Conservation (phyloP, 2,797 vertebrate genomes). For the Neoniphon sammara region DNA sequence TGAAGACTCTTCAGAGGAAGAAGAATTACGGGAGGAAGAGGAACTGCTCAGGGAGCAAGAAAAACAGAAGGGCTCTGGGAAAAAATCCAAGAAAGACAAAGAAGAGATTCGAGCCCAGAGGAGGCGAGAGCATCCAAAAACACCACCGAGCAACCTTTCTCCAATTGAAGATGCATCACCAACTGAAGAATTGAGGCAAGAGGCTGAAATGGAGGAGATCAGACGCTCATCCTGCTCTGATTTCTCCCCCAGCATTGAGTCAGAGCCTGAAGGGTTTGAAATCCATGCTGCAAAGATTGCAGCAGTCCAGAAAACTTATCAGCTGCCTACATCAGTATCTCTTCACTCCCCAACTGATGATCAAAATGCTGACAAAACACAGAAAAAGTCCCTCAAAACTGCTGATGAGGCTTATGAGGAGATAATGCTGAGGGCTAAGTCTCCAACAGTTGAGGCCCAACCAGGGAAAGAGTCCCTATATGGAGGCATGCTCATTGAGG, state of each 20-base stretch:
- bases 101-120: conserved; percentile 96
- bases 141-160: conserved; percentile 96
- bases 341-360: conserved; percentile 94
- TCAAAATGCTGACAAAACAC: conserved; percentile 73
- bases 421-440: conserved; percentile 90
- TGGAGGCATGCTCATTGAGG: conserved; percentile 96
- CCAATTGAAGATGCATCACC: conserved; percentile 99
- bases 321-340: conserved; percentile 91
- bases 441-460: conserved; percentile 85
- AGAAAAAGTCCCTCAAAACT: conserved; percentile 86
- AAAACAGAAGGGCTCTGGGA: conserved; percentile 93
- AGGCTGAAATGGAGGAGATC: conserved; percentile 98
- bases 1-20: conserved; percentile 99
- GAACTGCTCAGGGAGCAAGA: conserved; percentile 96
- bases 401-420: conserved; percentile 97
- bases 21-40: conserved; percentile 96
- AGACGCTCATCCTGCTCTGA: conserved; percentile 97
- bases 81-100: conserved; percentile 98
- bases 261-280: conserved; percentile 97
- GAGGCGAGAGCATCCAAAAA: conserved; percentile 92
- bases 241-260: conserved; percentile 97
- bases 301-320: conserved; percentile 95
- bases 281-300: conserved; percentile 93
- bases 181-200: conserved; percentile 96
- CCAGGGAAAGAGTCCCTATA: conserved; percentile 93